These are phyloP conservation scores for Macrotus californicus DNA, from an alignment of 2,113 vertebrate genomes.

Conservation along the genomic window DNA sequence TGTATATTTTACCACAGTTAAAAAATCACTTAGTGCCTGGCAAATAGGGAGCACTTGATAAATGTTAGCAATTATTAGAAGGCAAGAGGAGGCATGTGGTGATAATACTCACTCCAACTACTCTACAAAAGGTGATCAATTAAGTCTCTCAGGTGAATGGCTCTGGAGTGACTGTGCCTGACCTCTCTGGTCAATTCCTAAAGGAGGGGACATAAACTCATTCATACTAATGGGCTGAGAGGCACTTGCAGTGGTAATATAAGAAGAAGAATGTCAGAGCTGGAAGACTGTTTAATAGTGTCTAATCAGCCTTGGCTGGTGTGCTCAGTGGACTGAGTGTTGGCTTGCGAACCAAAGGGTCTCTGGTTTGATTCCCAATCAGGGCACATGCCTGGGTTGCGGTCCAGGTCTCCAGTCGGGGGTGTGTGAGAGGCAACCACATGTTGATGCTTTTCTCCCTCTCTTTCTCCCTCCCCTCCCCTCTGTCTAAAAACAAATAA, in stretches of 20 bases:
- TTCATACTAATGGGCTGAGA: neutral
- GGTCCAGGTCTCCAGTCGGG: no score
- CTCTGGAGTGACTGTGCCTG: neutral
- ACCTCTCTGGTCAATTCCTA: neutral
- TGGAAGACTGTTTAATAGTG: neutral
- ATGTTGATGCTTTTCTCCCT: no score
- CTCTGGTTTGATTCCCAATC: no score
- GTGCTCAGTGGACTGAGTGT: no score
- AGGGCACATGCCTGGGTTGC: no score
- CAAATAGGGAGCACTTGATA: neutral
- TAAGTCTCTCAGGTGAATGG: neutral
- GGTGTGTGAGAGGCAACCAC: no score
- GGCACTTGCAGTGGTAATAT: rapidly evolving
- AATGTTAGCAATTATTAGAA: neutral
- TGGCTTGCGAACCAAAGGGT: no score
- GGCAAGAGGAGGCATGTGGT: neutral
- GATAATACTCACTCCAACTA: neutral
- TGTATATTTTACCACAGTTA: neutral
- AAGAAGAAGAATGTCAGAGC: neutral
- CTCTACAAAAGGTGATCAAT: neutral
- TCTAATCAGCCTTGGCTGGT: no score
- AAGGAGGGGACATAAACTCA: neutral
- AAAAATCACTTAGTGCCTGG: neutral
- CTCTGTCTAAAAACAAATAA: no score
- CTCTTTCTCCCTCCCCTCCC: no score